Evolutionary conservation across 2,888 invertebrate species (phyloP).

Genomic region (Dimorphilus gyrociliatus): DNA sequence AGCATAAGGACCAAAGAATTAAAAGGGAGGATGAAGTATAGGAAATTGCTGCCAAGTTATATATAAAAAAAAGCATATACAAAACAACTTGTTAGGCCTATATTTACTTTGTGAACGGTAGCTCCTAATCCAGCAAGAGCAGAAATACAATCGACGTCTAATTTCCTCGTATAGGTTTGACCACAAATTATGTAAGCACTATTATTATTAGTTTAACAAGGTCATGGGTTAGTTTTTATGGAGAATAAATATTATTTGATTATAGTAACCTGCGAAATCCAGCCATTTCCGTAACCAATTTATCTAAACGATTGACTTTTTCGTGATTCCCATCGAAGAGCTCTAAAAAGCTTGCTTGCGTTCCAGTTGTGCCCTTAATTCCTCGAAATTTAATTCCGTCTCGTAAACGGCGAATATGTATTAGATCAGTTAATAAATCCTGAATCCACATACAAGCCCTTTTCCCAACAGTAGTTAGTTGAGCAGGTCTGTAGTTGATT

Average conservation of each 20-base stretch:
- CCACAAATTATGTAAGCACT: conserved; percentile 68
- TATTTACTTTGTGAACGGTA: conserved; percentile 64
- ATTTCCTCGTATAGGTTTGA: conserved; percentile 85
- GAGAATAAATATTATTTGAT: too few relatives aligned
- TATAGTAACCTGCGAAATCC: conserved; percentile 55
- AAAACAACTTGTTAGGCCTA: too few relatives aligned
- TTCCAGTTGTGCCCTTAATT: conserved; percentile 96
- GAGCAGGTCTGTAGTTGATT: conserved; percentile 74
- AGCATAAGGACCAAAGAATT: too few relatives aligned
- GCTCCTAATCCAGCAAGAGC: conserved; percentile 66
- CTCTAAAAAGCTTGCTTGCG: conserved; percentile 87
- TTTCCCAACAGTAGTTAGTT: conserved; percentile 93
- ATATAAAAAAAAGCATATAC: too few relatives aligned
- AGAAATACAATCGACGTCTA: conserved; percentile 65
- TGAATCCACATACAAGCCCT: conserved; percentile 84
- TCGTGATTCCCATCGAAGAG: conserved; percentile 68
- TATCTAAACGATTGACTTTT: conserved; percentile 56
- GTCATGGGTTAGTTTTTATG: too few relatives aligned
- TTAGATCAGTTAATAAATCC: conserved; percentile 83
- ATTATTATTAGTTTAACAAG: too few relatives aligned
- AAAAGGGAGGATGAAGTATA: too few relatives aligned
- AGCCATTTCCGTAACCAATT: conserved; percentile 65
- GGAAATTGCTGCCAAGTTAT: too few relatives aligned
- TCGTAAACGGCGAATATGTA: conserved; percentile 55
- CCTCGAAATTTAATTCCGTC: conserved; percentile 76